phyloP scores from a whole-genome alignment of 1,140 invertebrate species.

The Camponotus pennsylvanicus region DNA sequence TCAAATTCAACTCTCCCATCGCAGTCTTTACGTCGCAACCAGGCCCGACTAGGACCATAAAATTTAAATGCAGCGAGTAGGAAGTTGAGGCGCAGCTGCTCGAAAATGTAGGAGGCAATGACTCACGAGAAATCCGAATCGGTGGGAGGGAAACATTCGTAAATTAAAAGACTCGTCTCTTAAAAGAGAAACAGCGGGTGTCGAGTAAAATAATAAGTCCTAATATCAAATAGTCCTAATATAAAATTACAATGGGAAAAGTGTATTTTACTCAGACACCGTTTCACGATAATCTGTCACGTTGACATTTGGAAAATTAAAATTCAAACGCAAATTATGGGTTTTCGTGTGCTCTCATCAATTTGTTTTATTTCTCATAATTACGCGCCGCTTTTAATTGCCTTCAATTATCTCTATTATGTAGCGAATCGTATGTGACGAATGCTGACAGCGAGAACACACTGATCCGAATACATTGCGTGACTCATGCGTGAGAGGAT shows the following conservation, averaged over 20 bases:
- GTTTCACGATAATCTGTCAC: not conserved
- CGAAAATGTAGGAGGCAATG: slow-evolving; percentile 65
- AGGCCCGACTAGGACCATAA: slow-evolving; percentile 31
- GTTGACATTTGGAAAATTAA: not conserved
- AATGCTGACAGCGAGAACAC: not conserved
- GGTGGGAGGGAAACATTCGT: slow-evolving; percentile 46
- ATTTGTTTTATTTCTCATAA: not conserved
- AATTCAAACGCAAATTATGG: not conserved
- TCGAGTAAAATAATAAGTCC: not conserved
- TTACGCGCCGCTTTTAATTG: not conserved
- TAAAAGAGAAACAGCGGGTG: slow-evolving; percentile 3
- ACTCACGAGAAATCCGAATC: slow-evolving; percentile 70
- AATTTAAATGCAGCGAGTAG: slow-evolving; percentile 67
- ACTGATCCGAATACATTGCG: not conserved
- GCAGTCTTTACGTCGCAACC: not conserved
- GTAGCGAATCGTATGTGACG: not conserved
- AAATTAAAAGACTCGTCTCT: slow-evolving; percentile 51
- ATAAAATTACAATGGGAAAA: not conserved
- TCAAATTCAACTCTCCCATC: slow-evolving; percentile 39
- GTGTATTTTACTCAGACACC: not conserved
- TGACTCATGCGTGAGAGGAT: slow-evolving; percentile 6
- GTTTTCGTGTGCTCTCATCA: not conserved
- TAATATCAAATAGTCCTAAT: too few relatives aligned
- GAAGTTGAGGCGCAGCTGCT: slow-evolving; percentile 58
- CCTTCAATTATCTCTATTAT: not conserved